Evolutionary conservation across 2,888 invertebrate species (phyloP).

Genomic region (Pyrgus malvae): DNA sequence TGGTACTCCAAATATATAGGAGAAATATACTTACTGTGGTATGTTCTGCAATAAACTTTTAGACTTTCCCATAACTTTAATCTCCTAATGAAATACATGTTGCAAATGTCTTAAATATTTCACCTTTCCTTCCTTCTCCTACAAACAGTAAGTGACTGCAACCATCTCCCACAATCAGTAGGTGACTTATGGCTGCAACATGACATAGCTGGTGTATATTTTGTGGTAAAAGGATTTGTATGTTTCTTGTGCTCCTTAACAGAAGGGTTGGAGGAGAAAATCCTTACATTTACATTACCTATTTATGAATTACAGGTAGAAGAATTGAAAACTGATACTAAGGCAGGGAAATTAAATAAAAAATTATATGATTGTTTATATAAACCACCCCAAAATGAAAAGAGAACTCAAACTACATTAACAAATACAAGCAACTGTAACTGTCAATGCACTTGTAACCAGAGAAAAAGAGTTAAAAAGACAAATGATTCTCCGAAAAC

Average conservation of each 20-base stretch:
- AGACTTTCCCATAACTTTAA: no score
- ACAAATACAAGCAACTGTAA: constrained; percentile 43
- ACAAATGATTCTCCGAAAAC: constrained; percentile 37
- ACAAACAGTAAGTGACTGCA: no score
- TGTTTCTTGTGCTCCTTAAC: no score
- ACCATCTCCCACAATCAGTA: no score
- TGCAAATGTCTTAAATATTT: no score
- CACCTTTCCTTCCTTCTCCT: no score
- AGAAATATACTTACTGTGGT: constrained; percentile 62
- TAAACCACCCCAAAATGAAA: constrained; percentile 56
- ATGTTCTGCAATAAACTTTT: constrained; percentile 37
- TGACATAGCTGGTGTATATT: no score
- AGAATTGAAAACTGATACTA: constrained; percentile 62
- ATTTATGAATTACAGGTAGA: constrained; percentile 52
- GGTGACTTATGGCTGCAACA: no score
- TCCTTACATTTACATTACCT: no score
- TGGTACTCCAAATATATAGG: constrained; percentile 71
- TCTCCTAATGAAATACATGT: no score
- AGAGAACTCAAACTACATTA: constrained; percentile 54
- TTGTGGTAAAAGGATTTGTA: no score
- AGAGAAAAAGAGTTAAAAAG: constrained; percentile 50
- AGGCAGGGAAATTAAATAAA: constrained; percentile 58
- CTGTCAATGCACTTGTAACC: constrained; percentile 57
- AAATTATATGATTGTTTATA: constrained; percentile 60
- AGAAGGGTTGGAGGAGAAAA: no score